These are phyloP conservation scores for Whitmania pigra DNA, from an alignment of 1,140 invertebrate species.

Conservation along the genomic window DNA sequence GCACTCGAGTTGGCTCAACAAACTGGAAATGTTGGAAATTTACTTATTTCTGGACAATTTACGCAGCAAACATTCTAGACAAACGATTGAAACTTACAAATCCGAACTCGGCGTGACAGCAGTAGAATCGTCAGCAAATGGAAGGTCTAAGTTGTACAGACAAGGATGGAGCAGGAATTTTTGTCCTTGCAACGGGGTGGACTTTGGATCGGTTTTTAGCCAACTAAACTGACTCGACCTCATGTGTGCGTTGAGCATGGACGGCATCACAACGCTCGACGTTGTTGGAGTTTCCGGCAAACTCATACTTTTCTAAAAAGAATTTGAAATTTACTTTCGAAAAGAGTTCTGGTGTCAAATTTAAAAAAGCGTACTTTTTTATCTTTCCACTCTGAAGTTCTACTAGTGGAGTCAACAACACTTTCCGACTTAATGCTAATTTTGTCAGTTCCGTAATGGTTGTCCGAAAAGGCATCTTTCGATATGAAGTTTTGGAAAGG, in stretches of 20 bases:
- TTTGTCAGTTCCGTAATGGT: neutral
- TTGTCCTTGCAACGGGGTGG: neutral
- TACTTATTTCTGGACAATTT: neutral
- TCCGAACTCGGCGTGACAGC: slow-evolving; percentile 95
- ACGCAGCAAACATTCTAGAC: neutral
- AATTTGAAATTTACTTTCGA: neutral
- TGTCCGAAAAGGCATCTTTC: neutral
- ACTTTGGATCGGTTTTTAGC: slow-evolving; percentile 46
- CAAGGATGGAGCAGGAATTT: slow-evolving; percentile 86
- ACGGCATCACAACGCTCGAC: slow-evolving; percentile 52
- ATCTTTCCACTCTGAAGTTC: slow-evolving; percentile 4
- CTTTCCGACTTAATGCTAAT: slow-evolving; percentile 9
- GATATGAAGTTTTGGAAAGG: neutral
- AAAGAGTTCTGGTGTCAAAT: neutral
- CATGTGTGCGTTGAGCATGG: slow-evolving; percentile 73
- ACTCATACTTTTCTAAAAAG: slow-evolving; percentile 1
- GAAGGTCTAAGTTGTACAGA: slow-evolving; percentile 85
- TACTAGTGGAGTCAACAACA: neutral
- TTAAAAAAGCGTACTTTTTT: neutral
- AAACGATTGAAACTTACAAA: slow-evolving; percentile 24
- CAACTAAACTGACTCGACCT: slow-evolving; percentile 79
- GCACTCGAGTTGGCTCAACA: slow-evolving; percentile 1
- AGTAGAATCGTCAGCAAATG: slow-evolving; percentile 93
- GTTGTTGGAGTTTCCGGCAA: slow-evolving; percentile 10
- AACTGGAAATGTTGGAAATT: slow-evolving; percentile 7